Percentiles rank a stretch among this genome's conserved stretches.
Conservation (phyloP, 30 jellyfish, hydroid and myxozoan genomes). For the Aurelia aurita region DNA sequence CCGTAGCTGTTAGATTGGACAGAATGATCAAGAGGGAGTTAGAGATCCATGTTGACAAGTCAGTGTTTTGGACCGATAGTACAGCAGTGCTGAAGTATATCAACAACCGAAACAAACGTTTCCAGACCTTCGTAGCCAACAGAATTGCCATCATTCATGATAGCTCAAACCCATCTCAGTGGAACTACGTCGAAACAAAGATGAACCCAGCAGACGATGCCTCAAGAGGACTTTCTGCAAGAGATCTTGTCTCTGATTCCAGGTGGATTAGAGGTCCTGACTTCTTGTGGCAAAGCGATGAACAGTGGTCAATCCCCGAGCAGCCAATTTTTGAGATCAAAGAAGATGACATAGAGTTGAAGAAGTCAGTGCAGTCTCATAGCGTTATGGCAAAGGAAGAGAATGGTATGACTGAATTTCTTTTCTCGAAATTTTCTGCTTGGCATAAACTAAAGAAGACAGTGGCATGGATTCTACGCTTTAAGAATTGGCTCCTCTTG, state of each 20-base stretch:
- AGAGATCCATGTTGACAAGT: not conserved
- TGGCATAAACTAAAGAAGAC: constrained; percentile 9
- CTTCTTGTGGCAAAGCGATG: constrained; percentile 28
- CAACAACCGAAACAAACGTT: constrained; percentile 20
- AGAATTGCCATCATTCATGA: constrained; percentile 60
- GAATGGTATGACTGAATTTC: not conserved
- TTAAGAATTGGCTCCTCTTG: not conserved
- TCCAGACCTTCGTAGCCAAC: constrained; percentile 57
- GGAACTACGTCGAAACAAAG: constrained; percentile 45
- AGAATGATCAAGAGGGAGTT: constrained; percentile 29
- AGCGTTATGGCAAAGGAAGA: not conserved
- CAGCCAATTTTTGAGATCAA: not conserved
- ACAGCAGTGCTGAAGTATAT: constrained; percentile 53
- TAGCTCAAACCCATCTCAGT: constrained; percentile 48
- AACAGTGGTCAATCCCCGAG: not conserved
- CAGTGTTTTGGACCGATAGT: constrained; percentile 76
- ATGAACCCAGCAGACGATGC: constrained; percentile 69
- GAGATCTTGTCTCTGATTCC: not conserved
- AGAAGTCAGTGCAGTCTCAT: not conserved
- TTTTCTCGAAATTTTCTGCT: constrained; percentile 4
- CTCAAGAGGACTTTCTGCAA: constrained; percentile 53
- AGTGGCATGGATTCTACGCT: constrained; percentile 24
- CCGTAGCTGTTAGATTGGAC: constrained; percentile 27
- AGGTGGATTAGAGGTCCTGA: constrained; percentile 66
- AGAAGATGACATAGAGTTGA: constrained; percentile 15